A percentile compares a stretch with the other conserved stretches of the same genome.
These are phyloP conservation scores for Talpa occidentalis DNA, from an alignment of 2,113 vertebrate species.

Conservation along the genomic window DNA sequence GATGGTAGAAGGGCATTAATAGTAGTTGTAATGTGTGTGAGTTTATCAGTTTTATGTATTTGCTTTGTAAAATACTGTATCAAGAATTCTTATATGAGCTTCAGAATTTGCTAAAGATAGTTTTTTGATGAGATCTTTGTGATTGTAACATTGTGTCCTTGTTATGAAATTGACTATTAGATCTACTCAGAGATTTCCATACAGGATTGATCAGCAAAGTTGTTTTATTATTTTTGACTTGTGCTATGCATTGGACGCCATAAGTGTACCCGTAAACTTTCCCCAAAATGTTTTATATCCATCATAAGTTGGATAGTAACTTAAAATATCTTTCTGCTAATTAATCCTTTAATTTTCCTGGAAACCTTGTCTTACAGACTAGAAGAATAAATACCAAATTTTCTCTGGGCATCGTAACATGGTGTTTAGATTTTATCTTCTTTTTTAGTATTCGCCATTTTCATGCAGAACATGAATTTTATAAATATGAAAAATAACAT, in stretches of 20 bases:
- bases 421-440: not conserved
- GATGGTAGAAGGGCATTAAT: not conserved
- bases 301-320: not conserved
- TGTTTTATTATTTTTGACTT: slow-evolving; percentile 21
- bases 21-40: not conserved
- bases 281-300: slow-evolving; percentile 22
- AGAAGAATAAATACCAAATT: slow-evolving; percentile 1
- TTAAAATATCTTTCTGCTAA: slow-evolving; percentile 24
- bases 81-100: slow-evolving; percentile 31
- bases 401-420: not conserved
- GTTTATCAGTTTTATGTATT: slow-evolving; percentile 31
- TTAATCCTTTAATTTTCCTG: not conserved
- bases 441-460: not conserved
- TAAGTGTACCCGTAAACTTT: not conserved
- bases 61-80: slow-evolving; percentile 36
- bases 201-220: not conserved
- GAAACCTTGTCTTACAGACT: not conserved
- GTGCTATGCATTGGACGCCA: not conserved
- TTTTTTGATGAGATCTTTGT: slow-evolving; percentile 43
- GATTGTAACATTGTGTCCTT: slow-evolving; percentile 48
- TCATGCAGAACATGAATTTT: not conserved
- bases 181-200: slow-evolving; percentile 25
- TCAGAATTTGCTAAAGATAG: slow-evolving; percentile 11
- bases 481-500: slow-evolving; percentile 15
- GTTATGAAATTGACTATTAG: slow-evolving; percentile 9